These are phyloP conservation scores for Sterrhoptilus dennistouni DNA, from an alignment of 2,113 vertebrate genomes.

Conservation along the genomic window DNA sequence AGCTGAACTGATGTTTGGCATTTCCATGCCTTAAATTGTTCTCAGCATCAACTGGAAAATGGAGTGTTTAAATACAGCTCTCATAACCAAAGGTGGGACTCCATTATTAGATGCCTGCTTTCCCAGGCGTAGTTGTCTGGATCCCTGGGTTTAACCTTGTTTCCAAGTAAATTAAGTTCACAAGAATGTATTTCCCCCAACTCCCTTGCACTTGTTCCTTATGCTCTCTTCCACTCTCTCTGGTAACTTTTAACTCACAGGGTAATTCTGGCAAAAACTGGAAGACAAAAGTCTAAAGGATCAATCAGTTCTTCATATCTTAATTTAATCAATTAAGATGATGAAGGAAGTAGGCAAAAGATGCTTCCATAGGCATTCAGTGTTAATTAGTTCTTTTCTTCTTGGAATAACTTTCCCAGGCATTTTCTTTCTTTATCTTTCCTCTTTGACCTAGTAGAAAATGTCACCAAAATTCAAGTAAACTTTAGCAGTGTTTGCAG, in stretches of 20 bases:
- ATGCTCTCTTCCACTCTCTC: neutral
- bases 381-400: neutral
- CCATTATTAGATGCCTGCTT: neutral
- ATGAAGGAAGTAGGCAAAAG: neutral
- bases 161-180: neutral
- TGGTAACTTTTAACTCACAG: neutral
- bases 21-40: neutral
- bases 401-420: neutral
- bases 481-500: neutral
- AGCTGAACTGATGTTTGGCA: neutral
- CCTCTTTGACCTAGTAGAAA: neutral
- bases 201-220: accelerated
- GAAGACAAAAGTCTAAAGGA: neutral
- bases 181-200: neutral
- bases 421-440: neutral
- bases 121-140: neutral
- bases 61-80: neutral
- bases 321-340: neutral
- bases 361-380: neutral
- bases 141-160: neutral
- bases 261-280: neutral
- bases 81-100: neutral
- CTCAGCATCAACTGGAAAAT: neutral
- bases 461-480: neutral
- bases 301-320: neutral